Evolutionary conservation across 2,888 invertebrate species (phyloP).

Genomic region (Tenthredo distinguenda): DNA sequence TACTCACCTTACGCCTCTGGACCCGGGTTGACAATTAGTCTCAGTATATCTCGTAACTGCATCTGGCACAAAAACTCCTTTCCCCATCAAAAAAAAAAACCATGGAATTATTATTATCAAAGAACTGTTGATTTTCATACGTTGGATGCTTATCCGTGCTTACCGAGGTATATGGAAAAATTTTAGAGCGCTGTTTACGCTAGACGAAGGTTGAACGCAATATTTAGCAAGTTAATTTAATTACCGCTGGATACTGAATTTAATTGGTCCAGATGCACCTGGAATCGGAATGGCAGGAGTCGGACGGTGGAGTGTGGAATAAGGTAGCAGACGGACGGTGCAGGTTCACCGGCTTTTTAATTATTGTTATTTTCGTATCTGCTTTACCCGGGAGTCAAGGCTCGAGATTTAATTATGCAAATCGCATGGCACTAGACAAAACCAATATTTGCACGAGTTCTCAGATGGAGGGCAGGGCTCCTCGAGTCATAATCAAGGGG

Average conservation of each 20-base stretch:
- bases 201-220: neutral
- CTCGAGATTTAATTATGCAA: slow-evolving; percentile 75
- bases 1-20: neutral
- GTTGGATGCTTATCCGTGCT: neutral
- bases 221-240: slow-evolving; percentile 15
- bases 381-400: slow-evolving; percentile 49
- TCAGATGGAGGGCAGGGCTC: slow-evolving; percentile 64
- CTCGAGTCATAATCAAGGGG: slow-evolving; percentile 69
- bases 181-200: neutral
- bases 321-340: neutral
- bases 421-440: slow-evolving; percentile 73
- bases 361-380: slow-evolving; percentile 73
- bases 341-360: slow-evolving; percentile 64
- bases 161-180: neutral
- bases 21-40: neutral
- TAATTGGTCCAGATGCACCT: slow-evolving; percentile 13
- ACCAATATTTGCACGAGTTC: slow-evolving; percentile 73
- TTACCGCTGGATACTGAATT: slow-evolving; percentile 10
- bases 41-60: neutral
- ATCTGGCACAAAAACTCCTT: neutral
- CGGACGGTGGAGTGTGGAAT: neutral
- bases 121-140: neutral
- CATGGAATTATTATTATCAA: neutral
- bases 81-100: neutral
- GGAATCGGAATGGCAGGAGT: neutral